Evolutionary conservation across 2,113 vertebrate species (phyloP).

Genomic region (Neogobius melanostomus): DNA sequence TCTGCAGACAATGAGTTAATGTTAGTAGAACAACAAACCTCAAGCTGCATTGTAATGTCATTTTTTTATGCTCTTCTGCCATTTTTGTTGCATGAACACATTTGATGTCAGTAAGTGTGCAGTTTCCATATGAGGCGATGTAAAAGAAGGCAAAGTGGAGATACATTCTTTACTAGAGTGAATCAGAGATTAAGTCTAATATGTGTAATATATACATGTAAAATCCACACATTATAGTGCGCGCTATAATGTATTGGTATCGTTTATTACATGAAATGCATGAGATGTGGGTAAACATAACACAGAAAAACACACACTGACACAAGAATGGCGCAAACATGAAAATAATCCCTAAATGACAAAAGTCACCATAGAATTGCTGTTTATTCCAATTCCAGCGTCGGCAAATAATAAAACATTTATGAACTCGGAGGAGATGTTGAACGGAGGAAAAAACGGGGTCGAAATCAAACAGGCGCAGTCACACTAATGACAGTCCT

Average conservation of each 20-base stretch:
- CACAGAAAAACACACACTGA: background rate
- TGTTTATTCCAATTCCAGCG: conserved; percentile 9
- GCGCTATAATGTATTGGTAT: background rate
- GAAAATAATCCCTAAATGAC: conserved; percentile 2
- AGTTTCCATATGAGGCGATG: background rate
- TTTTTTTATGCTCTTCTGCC: background rate
- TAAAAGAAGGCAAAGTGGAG: background rate
- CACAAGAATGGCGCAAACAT: conserved; percentile 4
- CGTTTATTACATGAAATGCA: background rate
- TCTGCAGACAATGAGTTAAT: background rate
- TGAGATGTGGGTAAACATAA: conserved; percentile 8
- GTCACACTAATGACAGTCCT: conserved; percentile 24
- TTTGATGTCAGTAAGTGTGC: background rate
- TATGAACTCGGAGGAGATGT: conserved; percentile 4
- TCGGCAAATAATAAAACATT: conserved; percentile 11
- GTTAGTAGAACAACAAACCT: too few species aligned
- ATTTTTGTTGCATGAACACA: background rate
- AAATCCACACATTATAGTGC: background rate
- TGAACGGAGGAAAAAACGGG: background rate
- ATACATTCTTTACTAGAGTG: background rate
- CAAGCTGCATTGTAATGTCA: background rate
- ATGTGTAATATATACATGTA: conserved; percentile 5
- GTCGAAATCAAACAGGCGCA: background rate
- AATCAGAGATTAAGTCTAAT: background rate
- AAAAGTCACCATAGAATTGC: conserved; percentile 14